These are phyloP conservation scores for Taurulus bubalis DNA, from an alignment of 2,113 vertebrate genomes.

Conservation along the genomic window DNA sequence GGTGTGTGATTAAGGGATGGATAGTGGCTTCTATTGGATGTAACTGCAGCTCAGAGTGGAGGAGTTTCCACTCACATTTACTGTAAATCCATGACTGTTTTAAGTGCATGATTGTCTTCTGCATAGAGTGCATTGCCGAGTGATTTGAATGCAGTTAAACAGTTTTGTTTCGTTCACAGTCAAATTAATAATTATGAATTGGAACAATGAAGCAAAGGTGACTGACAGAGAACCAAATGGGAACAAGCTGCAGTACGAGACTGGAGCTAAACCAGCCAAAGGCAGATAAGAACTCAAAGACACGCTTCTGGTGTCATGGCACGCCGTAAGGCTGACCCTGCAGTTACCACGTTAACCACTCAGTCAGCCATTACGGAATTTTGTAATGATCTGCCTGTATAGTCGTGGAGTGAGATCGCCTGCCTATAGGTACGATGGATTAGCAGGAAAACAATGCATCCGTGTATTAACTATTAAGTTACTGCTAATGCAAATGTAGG, in stretches of 20 bases:
- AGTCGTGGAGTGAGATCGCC: too few species aligned
- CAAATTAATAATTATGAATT: background rate
- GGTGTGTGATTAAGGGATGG: constrained; percentile 19
- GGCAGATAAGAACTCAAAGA: too few species aligned
- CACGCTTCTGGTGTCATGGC: too few species aligned
- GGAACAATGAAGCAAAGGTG: constrained; percentile 16
- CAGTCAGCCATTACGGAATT: constrained; percentile 42
- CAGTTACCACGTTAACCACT: constrained; percentile 31
- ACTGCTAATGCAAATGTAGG: background rate
- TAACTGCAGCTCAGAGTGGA: background rate
- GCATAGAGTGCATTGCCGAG: background rate
- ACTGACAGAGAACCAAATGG: constrained; percentile 2
- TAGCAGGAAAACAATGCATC: background rate
- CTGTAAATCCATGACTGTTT: background rate
- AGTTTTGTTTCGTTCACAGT: background rate
- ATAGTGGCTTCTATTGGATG: constrained; percentile 13
- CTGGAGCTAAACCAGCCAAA: background rate
- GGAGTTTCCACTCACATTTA: background rate
- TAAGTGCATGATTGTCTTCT: background rate
- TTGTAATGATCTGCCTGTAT: too few species aligned
- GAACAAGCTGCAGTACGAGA: too few species aligned
- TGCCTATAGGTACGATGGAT: too few species aligned
- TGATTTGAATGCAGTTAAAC: background rate
- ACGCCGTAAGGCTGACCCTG: constrained; percentile 25
- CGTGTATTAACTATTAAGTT: too few species aligned